Conservation (phyloP, 2,888 invertebrate genomes). For the Neoascia interrupta region DNA sequence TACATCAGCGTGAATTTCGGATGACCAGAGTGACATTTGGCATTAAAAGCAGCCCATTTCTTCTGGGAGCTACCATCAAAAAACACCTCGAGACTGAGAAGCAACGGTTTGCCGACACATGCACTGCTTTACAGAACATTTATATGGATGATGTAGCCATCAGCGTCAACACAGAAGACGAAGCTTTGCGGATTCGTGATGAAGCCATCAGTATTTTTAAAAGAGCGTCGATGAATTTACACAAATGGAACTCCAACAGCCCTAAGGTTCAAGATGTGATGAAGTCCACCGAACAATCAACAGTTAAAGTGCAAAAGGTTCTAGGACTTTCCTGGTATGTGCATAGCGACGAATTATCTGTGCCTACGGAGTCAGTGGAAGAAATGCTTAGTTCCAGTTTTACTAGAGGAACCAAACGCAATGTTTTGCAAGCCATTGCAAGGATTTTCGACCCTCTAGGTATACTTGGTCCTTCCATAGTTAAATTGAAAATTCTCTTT, state of each 20-base stretch:
- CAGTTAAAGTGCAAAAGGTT: slow-evolving; percentile 11
- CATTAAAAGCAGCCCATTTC: neutral
- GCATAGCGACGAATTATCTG: slow-evolving; percentile 5
- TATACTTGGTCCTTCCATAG: slow-evolving; percentile 3
- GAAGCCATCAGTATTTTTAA: neutral
- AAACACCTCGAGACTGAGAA: too few species aligned
- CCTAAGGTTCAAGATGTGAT: neutral
- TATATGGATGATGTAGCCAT: slow-evolving; percentile 14
- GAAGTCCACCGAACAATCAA: neutral
- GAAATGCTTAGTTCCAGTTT: neutral
- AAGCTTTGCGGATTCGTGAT: neutral
- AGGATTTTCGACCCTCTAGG: slow-evolving; percentile 4
- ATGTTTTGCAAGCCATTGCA: neutral
- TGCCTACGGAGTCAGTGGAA: slow-evolving; percentile 1
- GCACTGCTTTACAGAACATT: slow-evolving; percentile 14
- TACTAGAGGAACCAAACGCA: neutral
- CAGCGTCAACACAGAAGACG: neutral
- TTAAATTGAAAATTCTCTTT: slow-evolving; percentile 6
- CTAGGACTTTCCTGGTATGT: slow-evolving; percentile 1
- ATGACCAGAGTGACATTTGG: slow-evolving; percentile 7
- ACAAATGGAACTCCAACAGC: slow-evolving; percentile 16
- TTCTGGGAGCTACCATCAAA: neutral
- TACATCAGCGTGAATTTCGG: neutral
- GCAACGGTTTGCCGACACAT: slow-evolving; percentile 1
- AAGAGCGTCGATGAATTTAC: slow-evolving; percentile 9